These are phyloP conservation scores for Morphnarchus princeps DNA, from an alignment of 2,113 vertebrate genomes.

Conservation along the genomic window DNA sequence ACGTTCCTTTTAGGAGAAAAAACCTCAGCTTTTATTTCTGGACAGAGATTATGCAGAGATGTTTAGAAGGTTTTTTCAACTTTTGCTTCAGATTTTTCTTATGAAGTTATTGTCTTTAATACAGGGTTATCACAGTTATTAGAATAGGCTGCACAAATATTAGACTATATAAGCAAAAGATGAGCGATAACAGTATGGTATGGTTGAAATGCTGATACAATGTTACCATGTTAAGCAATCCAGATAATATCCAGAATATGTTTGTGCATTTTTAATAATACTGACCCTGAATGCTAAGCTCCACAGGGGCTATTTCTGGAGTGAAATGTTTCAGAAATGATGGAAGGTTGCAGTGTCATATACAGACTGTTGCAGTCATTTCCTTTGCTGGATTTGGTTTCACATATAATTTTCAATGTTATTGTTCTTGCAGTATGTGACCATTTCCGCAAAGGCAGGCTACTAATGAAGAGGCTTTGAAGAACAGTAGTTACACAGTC, in stretches of 20 bases:
- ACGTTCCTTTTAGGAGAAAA: background rate
- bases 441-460: background rate
- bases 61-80: background rate
- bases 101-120: background rate
- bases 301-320: background rate
- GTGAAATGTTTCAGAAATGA: background rate
- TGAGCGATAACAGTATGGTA: fast-evolving
- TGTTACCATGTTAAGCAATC: background rate
- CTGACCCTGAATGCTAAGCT: background rate
- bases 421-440: background rate
- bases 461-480: background rate
- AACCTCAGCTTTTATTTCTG: background rate
- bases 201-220: background rate
- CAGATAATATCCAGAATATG: background rate
- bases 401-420: background rate
- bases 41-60: background rate
- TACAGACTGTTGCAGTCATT: background rate
- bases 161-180: background rate
- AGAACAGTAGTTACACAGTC: background rate
- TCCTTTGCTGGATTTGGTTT: background rate
- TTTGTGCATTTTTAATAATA: background rate
- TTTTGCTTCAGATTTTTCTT: background rate
- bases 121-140: background rate
- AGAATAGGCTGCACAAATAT: background rate
- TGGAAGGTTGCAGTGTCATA: background rate